Percentiles rank a stretch among this genome's conserved stretches.
Evolutionary conservation across 2,113 vertebrate species (phyloP).

Genomic region (Anser cygnoides): DNA sequence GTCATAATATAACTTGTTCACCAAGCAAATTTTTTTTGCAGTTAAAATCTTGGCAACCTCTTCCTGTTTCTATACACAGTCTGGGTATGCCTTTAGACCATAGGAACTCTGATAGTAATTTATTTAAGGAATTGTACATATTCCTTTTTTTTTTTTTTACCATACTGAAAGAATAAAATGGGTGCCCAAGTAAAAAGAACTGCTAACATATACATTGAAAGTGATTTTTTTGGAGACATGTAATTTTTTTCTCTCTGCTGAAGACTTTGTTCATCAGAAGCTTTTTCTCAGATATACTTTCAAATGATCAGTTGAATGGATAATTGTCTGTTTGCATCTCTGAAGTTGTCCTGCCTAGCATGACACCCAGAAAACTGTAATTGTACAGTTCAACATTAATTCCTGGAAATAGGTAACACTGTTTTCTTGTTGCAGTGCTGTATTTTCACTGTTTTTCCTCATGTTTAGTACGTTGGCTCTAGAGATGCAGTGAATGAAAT

Average conservation of each 20-base stretch:
- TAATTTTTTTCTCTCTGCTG: not conserved
- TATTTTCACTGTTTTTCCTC: not conserved
- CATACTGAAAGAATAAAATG: not conserved
- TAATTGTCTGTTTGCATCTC: not conserved
- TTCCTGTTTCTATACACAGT: not conserved
- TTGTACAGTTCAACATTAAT: constrained; percentile 15
- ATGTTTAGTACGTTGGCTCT: constrained; percentile 1
- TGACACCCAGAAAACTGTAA: not conserved
- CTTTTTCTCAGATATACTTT: not conserved
- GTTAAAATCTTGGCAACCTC: not conserved
- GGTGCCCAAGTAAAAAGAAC: not conserved
- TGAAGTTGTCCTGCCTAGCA: not conserved
- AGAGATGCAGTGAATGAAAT: not conserved
- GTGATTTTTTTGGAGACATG: not conserved
- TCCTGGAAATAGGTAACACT: not conserved
- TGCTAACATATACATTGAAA: not conserved
- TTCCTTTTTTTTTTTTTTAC: not conserved
- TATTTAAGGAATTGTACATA: not conserved
- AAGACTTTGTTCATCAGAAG: not conserved
- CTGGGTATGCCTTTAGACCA: not conserved
- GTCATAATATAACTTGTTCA: not conserved
- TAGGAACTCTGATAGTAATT: not conserved
- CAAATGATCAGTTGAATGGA: not conserved
- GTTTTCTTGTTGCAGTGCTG: not conserved
- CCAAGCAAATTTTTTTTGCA: not conserved